These are phyloP conservation scores for Melitaea athalia DNA, from an alignment of 2,888 invertebrate genomes.

Conservation along the genomic window DNA sequence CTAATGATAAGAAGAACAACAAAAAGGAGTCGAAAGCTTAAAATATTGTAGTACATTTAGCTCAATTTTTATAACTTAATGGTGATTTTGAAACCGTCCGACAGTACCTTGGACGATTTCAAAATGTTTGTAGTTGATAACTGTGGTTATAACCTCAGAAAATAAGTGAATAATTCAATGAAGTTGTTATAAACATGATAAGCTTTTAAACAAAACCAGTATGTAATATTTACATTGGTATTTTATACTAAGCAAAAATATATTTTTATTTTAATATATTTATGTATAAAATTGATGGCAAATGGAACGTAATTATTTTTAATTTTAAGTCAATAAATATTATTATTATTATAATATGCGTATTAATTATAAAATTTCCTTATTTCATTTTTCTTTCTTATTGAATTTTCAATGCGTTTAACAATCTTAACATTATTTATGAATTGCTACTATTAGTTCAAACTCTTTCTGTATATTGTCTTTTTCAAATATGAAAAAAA, in stretches of 20 bases:
- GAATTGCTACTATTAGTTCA: no score
- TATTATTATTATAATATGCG: slow-evolving; percentile 19
- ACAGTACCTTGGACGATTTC: slow-evolving; percentile 77
- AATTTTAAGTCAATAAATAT: slow-evolving; percentile 29
- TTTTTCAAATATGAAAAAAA: no score
- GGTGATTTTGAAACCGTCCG: slow-evolving; percentile 74
- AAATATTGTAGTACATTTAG: slow-evolving; percentile 17
- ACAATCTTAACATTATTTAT: no score
- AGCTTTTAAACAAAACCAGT: slow-evolving; percentile 36
- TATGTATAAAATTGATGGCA: slow-evolving; percentile 16
- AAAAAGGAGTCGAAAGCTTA: slow-evolving; percentile 35
- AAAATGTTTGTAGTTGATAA: slow-evolving; percentile 61
- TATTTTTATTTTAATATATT: slow-evolving; percentile 28
- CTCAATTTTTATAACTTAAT: slow-evolving; percentile 28
- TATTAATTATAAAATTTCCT: neutral
- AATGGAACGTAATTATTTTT: slow-evolving; percentile 21
- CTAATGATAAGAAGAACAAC: slow-evolving; percentile 49
- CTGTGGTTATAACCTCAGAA: slow-evolving; percentile 44
- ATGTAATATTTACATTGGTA: slow-evolving; percentile 61
- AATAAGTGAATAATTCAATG: slow-evolving; percentile 1
- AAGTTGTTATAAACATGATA: slow-evolving; percentile 3
- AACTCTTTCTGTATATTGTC: no score
- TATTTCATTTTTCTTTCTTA: neutral
- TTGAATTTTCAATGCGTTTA: neutral
- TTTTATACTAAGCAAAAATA: slow-evolving; percentile 30